phyloP scores from a whole-genome alignment of 1,140 invertebrate species.

The Orchestia grillus region DNA sequence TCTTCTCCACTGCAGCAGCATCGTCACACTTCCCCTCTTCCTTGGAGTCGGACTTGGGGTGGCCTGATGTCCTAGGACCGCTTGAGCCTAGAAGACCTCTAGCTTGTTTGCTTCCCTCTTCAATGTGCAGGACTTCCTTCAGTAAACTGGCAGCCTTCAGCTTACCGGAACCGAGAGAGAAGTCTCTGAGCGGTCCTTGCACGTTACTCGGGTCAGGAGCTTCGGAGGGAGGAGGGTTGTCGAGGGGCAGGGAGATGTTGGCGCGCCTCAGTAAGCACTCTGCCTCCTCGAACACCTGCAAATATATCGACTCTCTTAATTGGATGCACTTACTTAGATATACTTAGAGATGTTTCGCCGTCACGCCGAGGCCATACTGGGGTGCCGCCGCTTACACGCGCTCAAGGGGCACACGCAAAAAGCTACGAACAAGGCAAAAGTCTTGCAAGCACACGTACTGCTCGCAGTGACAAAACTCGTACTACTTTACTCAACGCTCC shows the following conservation, averaged over 20 bases:
- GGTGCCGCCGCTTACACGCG: too few relatives aligned
- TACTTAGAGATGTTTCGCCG: too few relatives aligned
- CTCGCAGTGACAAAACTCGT: too few relatives aligned
- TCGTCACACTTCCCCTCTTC: not conserved
- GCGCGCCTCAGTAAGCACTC: conserved; percentile 56
- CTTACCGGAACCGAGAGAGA: not conserved
- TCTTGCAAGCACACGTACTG: too few relatives aligned
- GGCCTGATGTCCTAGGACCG: too few relatives aligned
- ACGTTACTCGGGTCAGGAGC: not conserved
- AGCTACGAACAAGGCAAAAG: too few relatives aligned
- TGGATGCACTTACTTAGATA: too few relatives aligned
- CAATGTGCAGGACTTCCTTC: conserved; percentile 8
- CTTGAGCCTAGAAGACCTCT: not conserved
- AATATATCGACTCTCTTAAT: not conserved
- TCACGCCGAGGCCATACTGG: too few relatives aligned
- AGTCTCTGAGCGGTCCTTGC: not conserved
- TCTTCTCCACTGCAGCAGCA: not conserved
- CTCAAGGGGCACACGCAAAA: too few relatives aligned
- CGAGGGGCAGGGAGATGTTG: conserved; percentile 9
- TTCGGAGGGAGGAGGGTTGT: not conserved
- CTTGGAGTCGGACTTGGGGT: not conserved
- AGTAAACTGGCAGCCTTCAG: not conserved
- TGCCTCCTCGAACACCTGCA: conserved; percentile 61
- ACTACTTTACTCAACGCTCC: too few relatives aligned
- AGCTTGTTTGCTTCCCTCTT: not conserved